Evolutionary conservation across 2,113 vertebrate genomes (phyloP).

Genomic region (Nothoprocta pentlandii): DNA sequence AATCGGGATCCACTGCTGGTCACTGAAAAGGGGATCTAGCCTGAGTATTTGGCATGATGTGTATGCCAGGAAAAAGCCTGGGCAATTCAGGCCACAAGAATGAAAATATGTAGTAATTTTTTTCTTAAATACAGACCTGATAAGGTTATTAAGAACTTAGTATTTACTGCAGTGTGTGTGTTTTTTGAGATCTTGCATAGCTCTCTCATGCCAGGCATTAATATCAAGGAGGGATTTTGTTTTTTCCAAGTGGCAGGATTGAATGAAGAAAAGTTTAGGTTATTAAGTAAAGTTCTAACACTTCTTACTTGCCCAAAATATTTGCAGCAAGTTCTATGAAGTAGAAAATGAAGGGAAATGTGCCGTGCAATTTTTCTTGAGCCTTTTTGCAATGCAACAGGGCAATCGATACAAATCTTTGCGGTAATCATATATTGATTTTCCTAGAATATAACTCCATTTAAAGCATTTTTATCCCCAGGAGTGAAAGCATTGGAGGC

Average conservation of each 20-base stretch:
- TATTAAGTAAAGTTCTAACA: conserved; percentile 72
- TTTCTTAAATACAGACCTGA: background rate
- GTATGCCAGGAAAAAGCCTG: background rate
- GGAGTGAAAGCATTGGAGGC: conserved; percentile 85
- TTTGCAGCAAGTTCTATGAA: conserved; percentile 62
- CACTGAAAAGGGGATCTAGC: background rate
- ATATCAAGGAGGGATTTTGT: background rate
- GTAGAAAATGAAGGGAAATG: conserved; percentile 72
- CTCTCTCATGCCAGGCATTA: background rate
- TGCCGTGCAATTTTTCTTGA: conserved; percentile 81
- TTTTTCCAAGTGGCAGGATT: background rate
- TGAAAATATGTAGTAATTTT: background rate
- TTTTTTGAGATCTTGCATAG: background rate
- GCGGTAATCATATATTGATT: conserved; percentile 98
- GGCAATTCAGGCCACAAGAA: background rate
- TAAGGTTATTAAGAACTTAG: background rate
- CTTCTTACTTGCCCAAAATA: conserved; percentile 62
- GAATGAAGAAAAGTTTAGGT: conserved; percentile 70
- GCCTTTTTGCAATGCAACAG: conserved; percentile 87
- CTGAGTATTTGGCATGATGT: background rate
- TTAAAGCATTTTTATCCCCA: conserved; percentile 91
- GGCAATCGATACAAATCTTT: conserved; percentile 90
- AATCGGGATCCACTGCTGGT: background rate
- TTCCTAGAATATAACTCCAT: conserved; percentile 92
- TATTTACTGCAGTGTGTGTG: background rate